Evolutionary conservation across 1,140 invertebrate genomes (phyloP), one percentile per base, ranked within the genome.

Genomic region (Phymorhynchus buccinoides): DNA sequence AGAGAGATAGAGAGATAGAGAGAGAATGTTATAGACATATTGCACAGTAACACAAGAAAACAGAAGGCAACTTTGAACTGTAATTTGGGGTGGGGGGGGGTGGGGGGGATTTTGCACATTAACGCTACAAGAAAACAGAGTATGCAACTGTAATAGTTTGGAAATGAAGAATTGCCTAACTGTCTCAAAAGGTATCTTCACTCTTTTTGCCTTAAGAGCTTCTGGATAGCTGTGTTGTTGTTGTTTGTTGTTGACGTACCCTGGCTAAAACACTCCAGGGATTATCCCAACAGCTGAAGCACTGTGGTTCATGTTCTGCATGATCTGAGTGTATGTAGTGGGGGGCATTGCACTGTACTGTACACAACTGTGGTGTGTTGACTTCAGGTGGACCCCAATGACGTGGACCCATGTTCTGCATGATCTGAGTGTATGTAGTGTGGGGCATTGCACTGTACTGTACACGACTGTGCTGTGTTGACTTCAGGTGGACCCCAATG

Each of bases 271-370:
- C n/a, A n/a, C n/a, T n/a, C n/a, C n/a, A n/a, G n/a, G n/a, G n/a
- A n/a, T n/a, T n/a, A n/a, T n/a, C n/a, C n/a, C n/a, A n/a, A n/a
- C n/a, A n/a, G n/a, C n/a, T n/a, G n/a, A n/a, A n/a, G n/a, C n/a
- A n/a, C n/a, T n/a, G n/a, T n/a, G 35, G 93, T 91, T 84, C 93
- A 94, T 96, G 89, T 96, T 96, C 94, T 97, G 97, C 93, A 93
- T 97, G 48, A 97, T 97, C 87, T 94, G 92, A 85, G 86, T 97
- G 93, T n/a, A n/a, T n/a, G n/a, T n/a, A n/a, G n/a, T n/a, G n/a
- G n/a, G n/a, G 22, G 22, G 7, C 7, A 22, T n/a, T n/a, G n/a
- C n/a, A n/a, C n/a, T n/a, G n/a, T n/a, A n/a, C n/a, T n/a, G n/a
- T n/a, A n/a, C n/a, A n/a, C n/a, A n/a, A 22, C 48, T 7, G 48